These are phyloP conservation scores for Cladopsammia gracilis DNA, from an alignment of 64 coral and sea anemone species.

Conservation along the genomic window DNA sequence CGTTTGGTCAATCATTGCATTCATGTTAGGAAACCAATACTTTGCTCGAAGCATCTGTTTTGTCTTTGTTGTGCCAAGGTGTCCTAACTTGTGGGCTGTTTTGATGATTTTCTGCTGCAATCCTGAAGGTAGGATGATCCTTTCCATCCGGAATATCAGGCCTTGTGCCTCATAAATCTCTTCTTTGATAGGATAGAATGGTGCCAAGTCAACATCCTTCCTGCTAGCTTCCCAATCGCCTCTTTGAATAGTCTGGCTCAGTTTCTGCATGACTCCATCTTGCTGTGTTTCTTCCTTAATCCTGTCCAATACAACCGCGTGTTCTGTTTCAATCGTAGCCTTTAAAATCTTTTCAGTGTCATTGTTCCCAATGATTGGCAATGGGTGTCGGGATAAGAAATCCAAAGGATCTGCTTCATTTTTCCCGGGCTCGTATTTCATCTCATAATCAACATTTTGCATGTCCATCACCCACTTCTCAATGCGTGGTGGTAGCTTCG, in stretches of 20 bases:
- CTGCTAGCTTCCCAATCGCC: constrained; percentile 41
- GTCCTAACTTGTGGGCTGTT: constrained; percentile 29
- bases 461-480: too few relatives aligned
- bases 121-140: constrained; percentile 16
- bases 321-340: too few relatives aligned
- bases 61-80: constrained; percentile 49
- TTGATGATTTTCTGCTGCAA: constrained; percentile 55
- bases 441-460: too few relatives aligned
- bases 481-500: too few relatives aligned
- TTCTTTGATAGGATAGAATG: constrained; percentile 38
- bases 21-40: constrained; percentile 55
- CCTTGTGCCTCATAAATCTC: constrained; percentile 42
- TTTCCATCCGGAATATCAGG: constrained; percentile 21
- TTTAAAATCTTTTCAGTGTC: too few relatives aligned
- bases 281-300: constrained; percentile 41
- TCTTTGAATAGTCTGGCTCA: constrained; percentile 42
- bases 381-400: too few relatives aligned
- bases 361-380: too few relatives aligned
- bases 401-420: too few relatives aligned
- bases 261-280: constrained; percentile 46
- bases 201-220: constrained; percentile 28
- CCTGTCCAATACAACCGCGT: too few relatives aligned
- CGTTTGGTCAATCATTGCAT: constrained; percentile 30
- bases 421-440: too few relatives aligned
- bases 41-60: constrained; percentile 3